Conservation (phyloP, 2,888 invertebrate genomes). For the Leptopilina drosophilae region DNA sequence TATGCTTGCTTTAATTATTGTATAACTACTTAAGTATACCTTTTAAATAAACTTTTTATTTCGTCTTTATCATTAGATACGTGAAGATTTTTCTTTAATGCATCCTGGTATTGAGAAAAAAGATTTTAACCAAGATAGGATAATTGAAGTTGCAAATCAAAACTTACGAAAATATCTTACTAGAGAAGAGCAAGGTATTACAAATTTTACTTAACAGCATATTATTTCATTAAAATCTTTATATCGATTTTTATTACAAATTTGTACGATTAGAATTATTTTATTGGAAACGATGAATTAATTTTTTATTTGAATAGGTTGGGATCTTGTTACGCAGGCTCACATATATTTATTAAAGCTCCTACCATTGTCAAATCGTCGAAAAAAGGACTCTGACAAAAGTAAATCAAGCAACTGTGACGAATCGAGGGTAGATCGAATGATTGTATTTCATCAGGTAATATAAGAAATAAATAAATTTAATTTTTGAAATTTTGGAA, state of each 20-base stretch:
- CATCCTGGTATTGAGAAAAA: background rate
- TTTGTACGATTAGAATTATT: background rate
- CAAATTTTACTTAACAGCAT: background rate
- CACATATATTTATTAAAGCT: background rate
- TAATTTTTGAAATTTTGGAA: constrained; percentile 6
- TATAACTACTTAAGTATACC: background rate
- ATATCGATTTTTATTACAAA: background rate
- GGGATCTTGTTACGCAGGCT: background rate
- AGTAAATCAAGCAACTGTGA: background rate
- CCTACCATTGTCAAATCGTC: background rate
- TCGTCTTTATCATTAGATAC: background rate
- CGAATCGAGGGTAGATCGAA: constrained; percentile 6
- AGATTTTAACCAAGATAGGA: background rate
- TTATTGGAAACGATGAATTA: background rate
- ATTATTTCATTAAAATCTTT: background rate
- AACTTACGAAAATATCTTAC: background rate
- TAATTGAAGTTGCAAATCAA: constrained; percentile 1
- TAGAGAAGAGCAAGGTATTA: background rate
- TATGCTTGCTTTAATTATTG: background rate
- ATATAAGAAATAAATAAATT: constrained; percentile 10
- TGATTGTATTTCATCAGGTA: constrained; percentile 49
- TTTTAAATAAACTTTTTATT: background rate
- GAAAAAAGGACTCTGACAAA: background rate
- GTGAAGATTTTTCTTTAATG: background rate
- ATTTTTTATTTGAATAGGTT: background rate